Evolutionary conservation across 2,888 invertebrate genomes (phyloP), one percentile per base, ranked within the genome.

Genomic region (Cybosia mesomella): DNA sequence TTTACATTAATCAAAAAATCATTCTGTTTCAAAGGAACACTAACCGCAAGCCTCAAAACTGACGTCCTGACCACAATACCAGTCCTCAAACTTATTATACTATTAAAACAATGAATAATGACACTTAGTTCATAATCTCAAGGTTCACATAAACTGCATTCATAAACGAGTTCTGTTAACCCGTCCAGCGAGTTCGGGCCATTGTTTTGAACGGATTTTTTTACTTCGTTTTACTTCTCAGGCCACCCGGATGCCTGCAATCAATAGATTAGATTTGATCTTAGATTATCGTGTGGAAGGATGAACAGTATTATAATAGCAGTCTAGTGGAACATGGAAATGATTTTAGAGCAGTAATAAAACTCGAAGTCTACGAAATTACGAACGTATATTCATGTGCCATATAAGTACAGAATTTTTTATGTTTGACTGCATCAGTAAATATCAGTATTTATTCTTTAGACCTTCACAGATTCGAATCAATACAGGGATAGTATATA

Each of bases 221-320:
- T 83, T 83, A 70, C 70, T 77, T 75, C 49, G 67, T 77, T 74
- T 80, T 74, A 73, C 81, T 85, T 79, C 80, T 79, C 77, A 81
- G 81, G 86, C 84, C 84, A 85, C 86, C 86, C 86, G 86, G 87
- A 86, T 85, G 79, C 81, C 70, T 70, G 83, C 79, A 83, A 85
- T 85, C 83, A 81, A 81, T 81, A 81, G 81, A 81, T 80, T 83
- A 81, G 76, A 82, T 83, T 77, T 75, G 73, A 75, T 74, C 78
- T 75, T 66, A 78, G 81, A 81, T 80, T 76, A 79, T 74, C 70
- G 70, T 70, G 66, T 72, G 65, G 74, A 67, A 71, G 74, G 81
- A 77, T 75, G 69, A 71, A 64, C 67, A 67, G 64, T 63, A 58
- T 71, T 68, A 65, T 74, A 64, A 71, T 67, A 60, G 68, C 39